Evolutionary conservation across 2,797 vertebrate species (phyloP), one percentile per base, ranked within the genome.

Genomic region (Sciurus vulgaris): DNA sequence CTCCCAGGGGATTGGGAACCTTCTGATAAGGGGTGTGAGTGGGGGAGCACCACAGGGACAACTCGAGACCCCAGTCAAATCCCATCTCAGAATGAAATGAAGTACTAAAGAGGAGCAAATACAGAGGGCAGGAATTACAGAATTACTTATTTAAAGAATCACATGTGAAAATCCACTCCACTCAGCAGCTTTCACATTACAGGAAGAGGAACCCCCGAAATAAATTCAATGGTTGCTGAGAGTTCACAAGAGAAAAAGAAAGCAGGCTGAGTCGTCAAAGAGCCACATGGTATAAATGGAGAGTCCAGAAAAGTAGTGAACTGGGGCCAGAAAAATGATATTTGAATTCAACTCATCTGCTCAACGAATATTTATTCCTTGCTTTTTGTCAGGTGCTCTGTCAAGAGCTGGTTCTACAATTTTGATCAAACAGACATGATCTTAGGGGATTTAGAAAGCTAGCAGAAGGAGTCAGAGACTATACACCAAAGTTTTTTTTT

Each of bases 101-200:
- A 82, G n/a, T 33, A 38, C 47, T 26, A 83, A 24, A 49, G 41
- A 86, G 67, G 86, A 94, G 79, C 91, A 96, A 91, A 93, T 30
- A 61, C n/a, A 44, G 84, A 54, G n/a, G 33, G 20, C 22, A 54
- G 67, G 70, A 79, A 82, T 74, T 56, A 91, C 3, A 74, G n/a
- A n/a, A 65, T 77, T 77, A 44, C 15, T 59, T 94, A 56, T 51
- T 54, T 38, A 77, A 72, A 5, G 9, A 4, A 61, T 82, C 65
- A 89, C 77, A 73, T 82, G 12, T 0, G 5, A 79, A 63, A 30
- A 85, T 70, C 26, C 28, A 92, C 41, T 96, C 54, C 5, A 65
- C 41, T 78, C 44, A 72, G 14, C 47, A 41, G n/a, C 18, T 91
- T 63, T 93, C 89, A 67, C 65, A 63, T 47, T 67, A 26, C 33